Evolutionary conservation across 35 echinoderm and acorn worm species (phyloP).

Genomic region (Apostichopus californicus): DNA sequence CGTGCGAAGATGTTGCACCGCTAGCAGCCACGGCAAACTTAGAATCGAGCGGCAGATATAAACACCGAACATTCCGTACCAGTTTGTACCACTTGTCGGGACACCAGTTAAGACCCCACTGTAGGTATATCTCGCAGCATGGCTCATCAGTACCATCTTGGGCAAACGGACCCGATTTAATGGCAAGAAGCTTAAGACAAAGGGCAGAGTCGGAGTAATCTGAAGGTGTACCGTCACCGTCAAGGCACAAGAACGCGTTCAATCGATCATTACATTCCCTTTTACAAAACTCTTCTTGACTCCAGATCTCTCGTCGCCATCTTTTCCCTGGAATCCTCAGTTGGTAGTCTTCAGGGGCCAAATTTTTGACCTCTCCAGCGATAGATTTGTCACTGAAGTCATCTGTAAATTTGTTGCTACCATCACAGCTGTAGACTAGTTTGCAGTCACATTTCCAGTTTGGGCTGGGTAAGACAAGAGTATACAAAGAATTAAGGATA

Average conservation of each 20-base stretch:
- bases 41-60: neutral
- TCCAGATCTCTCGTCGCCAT: neutral
- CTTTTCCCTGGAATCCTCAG: conserved; percentile 11
- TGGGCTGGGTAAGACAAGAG: neutral
- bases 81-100: neutral
- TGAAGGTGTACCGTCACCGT: neutral
- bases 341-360: neutral
- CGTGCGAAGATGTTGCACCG: too few species aligned
- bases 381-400: too few species aligned
- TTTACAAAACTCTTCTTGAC: neutral
- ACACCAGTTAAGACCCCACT: neutral
- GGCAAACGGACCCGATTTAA: neutral
- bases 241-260: neutral
- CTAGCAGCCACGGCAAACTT: neutral
- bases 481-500: too few species aligned
- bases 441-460: too few species aligned
- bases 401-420: too few species aligned
- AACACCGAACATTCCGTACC: neutral
- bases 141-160: neutral
- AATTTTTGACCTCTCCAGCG: neutral
- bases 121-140: conserved; percentile 29
- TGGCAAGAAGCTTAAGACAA: neutral
- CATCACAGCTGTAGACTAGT: too few species aligned
- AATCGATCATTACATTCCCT: neutral
- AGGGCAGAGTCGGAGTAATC: neutral